Evolutionary conservation across 2,888 invertebrate species (phyloP), one percentile per base, ranked within the genome.

Genomic region (Nomada fucata): DNA sequence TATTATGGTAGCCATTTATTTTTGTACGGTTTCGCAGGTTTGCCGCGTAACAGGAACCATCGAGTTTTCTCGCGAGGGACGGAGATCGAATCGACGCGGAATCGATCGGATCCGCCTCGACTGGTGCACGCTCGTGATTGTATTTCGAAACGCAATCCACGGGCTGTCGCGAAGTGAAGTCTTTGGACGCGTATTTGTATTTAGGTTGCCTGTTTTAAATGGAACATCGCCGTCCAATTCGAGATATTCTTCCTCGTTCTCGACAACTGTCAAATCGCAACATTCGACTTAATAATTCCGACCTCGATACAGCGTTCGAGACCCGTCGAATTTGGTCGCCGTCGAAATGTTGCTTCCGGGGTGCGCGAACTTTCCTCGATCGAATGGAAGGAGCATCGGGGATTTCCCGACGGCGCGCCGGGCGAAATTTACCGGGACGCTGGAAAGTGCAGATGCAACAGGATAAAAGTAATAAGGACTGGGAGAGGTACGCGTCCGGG

Each of bases 401-500:
- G 47, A n/a, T 42, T 57, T 69, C 20, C 42, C 42, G 2, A 47
- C 23, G 20, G 9, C 20, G 13, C 26, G 7, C 10, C 60, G 13
- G 20, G n/a, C 52, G 5, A n/a, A 70, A 70, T 36, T 70, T 29
- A 9, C 47, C 3, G 59, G 47, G 5, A 53, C 20, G 55, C 15
- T 47, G 1, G 44, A 7, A 57, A 26, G 61, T 23, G 36, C 47
- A 53, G 53, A 11, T 18, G 81, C 65, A 61, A 79, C 55, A 60
- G 47, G 71, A 20, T 15, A 20, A 29, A 26, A 15, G 20, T n/a
- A 15, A 57, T 23, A 55, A 59, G 52, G 44, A 0, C 26, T 18
- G n/a, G 52, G 29, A 36, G 29, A 77, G 77, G 77, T 74, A 72
- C 55, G 68, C 64, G 18, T 47, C 15, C 13, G n/a, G 59, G 18